Evolutionary conservation across 2,797 vertebrate genomes (phyloP), one percentile per base, ranked within the genome.

Genomic region (Pseudochromis fuscus): DNA sequence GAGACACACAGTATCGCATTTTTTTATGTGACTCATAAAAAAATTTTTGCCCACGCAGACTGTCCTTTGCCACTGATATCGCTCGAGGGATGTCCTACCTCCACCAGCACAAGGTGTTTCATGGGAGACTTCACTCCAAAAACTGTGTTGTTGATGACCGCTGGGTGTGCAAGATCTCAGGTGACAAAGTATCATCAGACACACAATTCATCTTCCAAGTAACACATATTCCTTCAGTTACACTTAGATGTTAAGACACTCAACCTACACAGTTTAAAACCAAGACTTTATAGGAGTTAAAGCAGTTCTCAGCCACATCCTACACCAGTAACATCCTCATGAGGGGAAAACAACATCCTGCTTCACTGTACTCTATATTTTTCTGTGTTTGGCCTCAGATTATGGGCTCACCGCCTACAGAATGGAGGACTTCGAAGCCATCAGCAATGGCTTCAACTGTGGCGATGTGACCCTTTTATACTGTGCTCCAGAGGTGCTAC

Each of bases 151-250:
- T 94, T 30, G 94, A 94, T 35, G 93, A 94, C 66, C 88, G 93
- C 67, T 95, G 94, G 93, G 93, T 94, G 52, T 96, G 94, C 86
- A 95, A 95, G 86, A 93, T 94, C 66, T 93, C 93, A 93, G 93
- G 94, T 95, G 46, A 51, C 44, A 70, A 51, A 69, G 52, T 19
- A 23, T 9, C 10, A 49, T 46, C 40, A 44, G 3, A 3, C 42
- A 5, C 5, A 27, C 15, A 23, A 28, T n/a, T n/a, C n/a, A n/a
- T n/a, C n/a, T n/a, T n/a, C n/a, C n/a, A n/a, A n/a, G n/a, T n/a
- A n/a, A n/a, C n/a, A n/a, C n/a, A n/a, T n/a, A n/a, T 33, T 10
- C 31, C 31, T 33, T 33, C 7, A 33, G 11, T 33, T 33, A 33
- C 31, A 7, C 10, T 15, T 15, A 37, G 35, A 1, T 40, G 3